phyloP scores from a whole-genome alignment of 2,888 invertebrate species.

The Entomobrya multifasciata region DNA sequence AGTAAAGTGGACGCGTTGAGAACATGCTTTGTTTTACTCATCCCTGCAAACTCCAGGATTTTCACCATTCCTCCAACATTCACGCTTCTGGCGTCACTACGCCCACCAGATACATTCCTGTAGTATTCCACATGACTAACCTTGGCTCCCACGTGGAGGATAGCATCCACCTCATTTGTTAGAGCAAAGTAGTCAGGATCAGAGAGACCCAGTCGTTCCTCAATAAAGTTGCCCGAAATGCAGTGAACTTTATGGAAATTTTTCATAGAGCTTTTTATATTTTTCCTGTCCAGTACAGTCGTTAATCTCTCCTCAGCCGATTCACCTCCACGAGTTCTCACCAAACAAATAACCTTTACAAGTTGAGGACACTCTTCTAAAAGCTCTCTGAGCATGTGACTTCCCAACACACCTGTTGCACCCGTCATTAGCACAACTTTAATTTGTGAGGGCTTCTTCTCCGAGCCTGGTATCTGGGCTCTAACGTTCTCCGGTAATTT shows the following conservation, averaged over 20 bases:
- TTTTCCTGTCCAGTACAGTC: conserved; percentile 2
- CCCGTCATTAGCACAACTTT: conserved; percentile 42
- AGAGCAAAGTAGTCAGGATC: conserved; percentile 2
- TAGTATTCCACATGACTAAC: conserved; percentile 47
- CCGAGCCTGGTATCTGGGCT: neutral
- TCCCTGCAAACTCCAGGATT: conserved; percentile 39
- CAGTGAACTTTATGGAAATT: conserved; percentile 19
- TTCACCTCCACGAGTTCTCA: neutral
- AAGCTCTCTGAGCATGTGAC: conserved; percentile 24
- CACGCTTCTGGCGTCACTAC: conserved; percentile 37
- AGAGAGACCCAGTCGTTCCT: neutral
- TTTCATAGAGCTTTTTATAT: neutral
- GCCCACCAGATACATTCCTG: neutral
- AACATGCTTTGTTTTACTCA: conserved; percentile 16
- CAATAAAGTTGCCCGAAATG: conserved; percentile 27
- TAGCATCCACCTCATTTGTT: conserved; percentile 1
- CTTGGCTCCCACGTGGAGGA: conserved; percentile 38
- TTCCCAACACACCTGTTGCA: conserved; percentile 38
- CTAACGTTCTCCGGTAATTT: neutral
- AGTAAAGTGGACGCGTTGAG: conserved; percentile 30
- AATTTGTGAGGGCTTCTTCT: conserved; percentile 19
- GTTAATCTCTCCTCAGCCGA: conserved; percentile 24
- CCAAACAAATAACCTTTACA: conserved; percentile 34
- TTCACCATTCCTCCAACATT: conserved; percentile 22
- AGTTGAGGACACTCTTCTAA: conserved; percentile 32